phyloP scores from a whole-genome alignment of 2,888 invertebrate genomes.

The Pristionchus maxplancki region DNA sequence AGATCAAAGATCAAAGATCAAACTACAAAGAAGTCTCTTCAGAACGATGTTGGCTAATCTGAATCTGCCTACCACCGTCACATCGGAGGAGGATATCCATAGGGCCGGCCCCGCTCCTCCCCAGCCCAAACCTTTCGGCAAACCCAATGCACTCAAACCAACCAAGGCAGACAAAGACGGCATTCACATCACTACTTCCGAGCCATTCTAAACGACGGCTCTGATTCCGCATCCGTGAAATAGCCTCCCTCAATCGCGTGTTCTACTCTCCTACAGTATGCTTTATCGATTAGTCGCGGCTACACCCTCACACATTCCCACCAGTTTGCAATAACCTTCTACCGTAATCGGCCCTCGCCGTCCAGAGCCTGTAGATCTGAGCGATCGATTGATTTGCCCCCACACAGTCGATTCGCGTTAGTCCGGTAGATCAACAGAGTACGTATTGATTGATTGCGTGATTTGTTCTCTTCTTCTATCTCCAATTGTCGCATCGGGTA shows the following conservation, averaged over 20 bases:
- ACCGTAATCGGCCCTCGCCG: slow-evolving; percentile 25
- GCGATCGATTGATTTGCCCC: background rate
- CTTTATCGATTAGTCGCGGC: slow-evolving; percentile 42
- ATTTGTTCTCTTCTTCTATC: slow-evolving; percentile 19
- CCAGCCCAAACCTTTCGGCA: background rate
- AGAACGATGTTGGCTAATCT: slow-evolving; percentile 42
- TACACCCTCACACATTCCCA: background rate
- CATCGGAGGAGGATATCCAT: slow-evolving; percentile 36
- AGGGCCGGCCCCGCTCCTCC: slow-evolving; percentile 7
- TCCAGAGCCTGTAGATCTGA: slow-evolving; percentile 29
- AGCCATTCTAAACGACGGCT: background rate
- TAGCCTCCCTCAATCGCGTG: slow-evolving; percentile 2
- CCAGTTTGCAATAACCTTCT: slow-evolving; percentile 20
- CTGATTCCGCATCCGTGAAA: background rate
- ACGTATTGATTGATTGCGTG: slow-evolving; percentile 34
- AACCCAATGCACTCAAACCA: slow-evolving; percentile 18
- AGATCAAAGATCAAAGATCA: slow-evolving; percentile 1
- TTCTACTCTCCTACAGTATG: slow-evolving; percentile 18
- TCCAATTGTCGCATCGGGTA: slow-evolving; percentile 26
- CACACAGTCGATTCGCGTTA: background rate
- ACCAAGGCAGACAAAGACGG: background rate
- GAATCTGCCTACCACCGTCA: background rate
- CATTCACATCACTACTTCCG: background rate
- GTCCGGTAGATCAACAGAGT: slow-evolving; percentile 46
- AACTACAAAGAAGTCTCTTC: background rate